These are phyloP conservation scores for Cassiopea xamachana DNA, from an alignment of 30 jellyfish, hydroid and myxozoan genomes.

Conservation along the genomic window DNA sequence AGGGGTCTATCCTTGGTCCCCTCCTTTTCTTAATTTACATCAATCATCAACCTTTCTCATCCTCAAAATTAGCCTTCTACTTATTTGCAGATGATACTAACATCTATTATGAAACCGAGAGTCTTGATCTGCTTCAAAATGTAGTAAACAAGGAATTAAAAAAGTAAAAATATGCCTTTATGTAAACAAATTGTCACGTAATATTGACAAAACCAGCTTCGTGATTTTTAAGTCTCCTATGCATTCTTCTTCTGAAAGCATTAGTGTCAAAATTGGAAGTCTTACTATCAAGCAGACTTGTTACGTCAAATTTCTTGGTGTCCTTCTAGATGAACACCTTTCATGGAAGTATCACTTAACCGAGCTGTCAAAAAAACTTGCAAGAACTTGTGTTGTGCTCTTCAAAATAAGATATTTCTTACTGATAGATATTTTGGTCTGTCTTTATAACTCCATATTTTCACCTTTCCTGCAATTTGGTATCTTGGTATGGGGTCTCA, in stretches of 20 bases:
- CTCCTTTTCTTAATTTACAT: conserved; percentile 62
- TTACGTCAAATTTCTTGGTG: conserved; percentile 41
- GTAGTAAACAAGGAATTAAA: conserved; percentile 50
- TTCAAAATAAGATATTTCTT: conserved; percentile 49
- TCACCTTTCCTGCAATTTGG: conserved; percentile 73
- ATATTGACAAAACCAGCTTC: conserved; percentile 33
- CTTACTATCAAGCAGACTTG: conserved; percentile 34
- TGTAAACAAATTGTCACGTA: conserved; percentile 29
- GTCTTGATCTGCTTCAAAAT: conserved; percentile 44
- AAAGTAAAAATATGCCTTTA: conserved; percentile 56
- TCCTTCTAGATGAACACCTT: background rate
- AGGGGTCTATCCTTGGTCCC: conserved; percentile 76
- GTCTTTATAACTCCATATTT: conserved; percentile 67
- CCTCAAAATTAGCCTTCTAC: conserved; percentile 45
- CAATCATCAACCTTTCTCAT: conserved; percentile 39
- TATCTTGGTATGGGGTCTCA: conserved; percentile 56
- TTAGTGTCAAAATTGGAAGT: conserved; percentile 22
- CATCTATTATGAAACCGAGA: conserved; percentile 57
- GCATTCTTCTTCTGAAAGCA: conserved; percentile 9
- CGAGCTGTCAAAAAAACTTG: conserved; percentile 3
- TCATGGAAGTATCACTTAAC: conserved; percentile 33
- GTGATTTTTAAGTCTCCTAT: conserved; percentile 21
- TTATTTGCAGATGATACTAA: conserved; percentile 70
- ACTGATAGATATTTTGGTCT: conserved; percentile 43
- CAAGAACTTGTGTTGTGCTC: conserved; percentile 22